Conservation (phyloP, 1,140 invertebrate genomes). For the Zaprionus ornatus region DNA sequence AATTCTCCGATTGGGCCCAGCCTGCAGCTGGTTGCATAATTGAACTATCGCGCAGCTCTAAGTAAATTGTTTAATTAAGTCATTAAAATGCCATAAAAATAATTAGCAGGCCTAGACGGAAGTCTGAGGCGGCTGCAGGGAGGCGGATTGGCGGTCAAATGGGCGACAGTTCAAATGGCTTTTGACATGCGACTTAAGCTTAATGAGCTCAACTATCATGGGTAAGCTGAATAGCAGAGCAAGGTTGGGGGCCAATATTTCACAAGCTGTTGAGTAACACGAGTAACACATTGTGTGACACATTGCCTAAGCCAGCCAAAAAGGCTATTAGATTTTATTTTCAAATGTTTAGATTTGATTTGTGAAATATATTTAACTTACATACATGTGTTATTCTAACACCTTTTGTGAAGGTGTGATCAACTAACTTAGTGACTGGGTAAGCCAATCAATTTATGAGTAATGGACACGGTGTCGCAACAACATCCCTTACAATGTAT, state of each 20-base stretch:
- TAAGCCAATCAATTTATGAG: neutral
- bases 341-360: neutral
- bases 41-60: conserved; percentile 59
- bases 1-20: neutral
- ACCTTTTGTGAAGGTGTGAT: neutral
- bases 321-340: neutral
- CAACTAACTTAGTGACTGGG: neutral
- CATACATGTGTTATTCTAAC: neutral
- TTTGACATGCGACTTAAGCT: conserved; percentile 70
- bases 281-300: conserved; percentile 7
- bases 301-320: neutral
- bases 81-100: conserved; percentile 80
- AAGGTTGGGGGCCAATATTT: conserved; percentile 14
- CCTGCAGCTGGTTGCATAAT: conserved; percentile 70
- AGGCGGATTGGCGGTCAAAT: conserved; percentile 6
- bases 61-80: conserved; percentile 81
- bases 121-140: conserved; percentile 23
- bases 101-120: conserved; percentile 56
- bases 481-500: neutral
- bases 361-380: too few species aligned
- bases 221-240: conserved; percentile 9
- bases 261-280: conserved; percentile 10
- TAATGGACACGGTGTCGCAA: neutral
- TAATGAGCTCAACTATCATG: conserved; percentile 40
- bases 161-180: conserved; percentile 53